Evolutionary conservation across 2,797 vertebrate genomes (phyloP), one percentile per base, ranked within the genome.

Genomic region (Pachyuromys duprasi): DNA sequence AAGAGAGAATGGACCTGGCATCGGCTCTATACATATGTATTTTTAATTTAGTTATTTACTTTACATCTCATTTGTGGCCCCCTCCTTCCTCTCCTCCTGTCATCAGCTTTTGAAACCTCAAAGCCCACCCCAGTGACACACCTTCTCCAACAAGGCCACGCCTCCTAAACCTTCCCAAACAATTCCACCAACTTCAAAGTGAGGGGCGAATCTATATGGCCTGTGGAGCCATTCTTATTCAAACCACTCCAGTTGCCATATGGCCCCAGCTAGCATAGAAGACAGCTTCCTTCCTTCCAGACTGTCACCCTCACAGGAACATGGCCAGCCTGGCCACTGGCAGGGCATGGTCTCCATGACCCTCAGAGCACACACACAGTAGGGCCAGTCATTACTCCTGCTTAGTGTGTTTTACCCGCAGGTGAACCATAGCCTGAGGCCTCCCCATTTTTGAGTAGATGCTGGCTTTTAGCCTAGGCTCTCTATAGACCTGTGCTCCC

Each of bases 381-480:
- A 22, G 3, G 18, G 6, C 65, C n/a, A 6, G 0, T 39, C 2
- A 2, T 18, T 31, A 9, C n/a, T 65, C 55, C 8, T 4, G 0
- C 0, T 2, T 0, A 12, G 14, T 5, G 20, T 49, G 28, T 12
- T 70, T 33, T 42, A 57, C 76, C 62, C 14, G n/a, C 49, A 31
- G 12, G 0, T 3, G 36, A 57, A 31, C 60, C 39, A 3, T 33
- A 57, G 11, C 31, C 63, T 6, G 2, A 33, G 45, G 26, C 62
- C 9, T 14, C 36, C 0, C 2, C 1, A 24, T 13, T 31, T n/a
- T 1, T 3, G 2, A 31, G 42, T 9, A 39, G 82, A 31, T 28
- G 5, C 24, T 12, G 28, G 62, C 36, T 3, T 5, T 28, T 12
- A 24, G 33, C 70, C 53, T 8, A 0, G 33, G 42, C 39, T 65